Evolutionary conservation across 2,888 invertebrate species (phyloP), one percentile per base, ranked within the genome.

Genomic region (Phasia obesa): DNA sequence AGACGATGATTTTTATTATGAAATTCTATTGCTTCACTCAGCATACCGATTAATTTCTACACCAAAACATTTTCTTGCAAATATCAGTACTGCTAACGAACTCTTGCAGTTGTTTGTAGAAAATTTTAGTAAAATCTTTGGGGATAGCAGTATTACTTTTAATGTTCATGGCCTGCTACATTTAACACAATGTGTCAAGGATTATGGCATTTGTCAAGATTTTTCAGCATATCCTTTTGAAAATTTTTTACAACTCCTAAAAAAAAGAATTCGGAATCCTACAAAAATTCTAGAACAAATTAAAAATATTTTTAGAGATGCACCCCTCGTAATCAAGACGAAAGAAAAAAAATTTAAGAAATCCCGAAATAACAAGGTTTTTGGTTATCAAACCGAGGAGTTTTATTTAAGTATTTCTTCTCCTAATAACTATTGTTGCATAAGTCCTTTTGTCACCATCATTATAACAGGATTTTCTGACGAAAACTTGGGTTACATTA

Each of bases 1-100:
- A n/a, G 76, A 76, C 23, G 57, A 47, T 23, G 47, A 65, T 25
- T 23, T 67, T 17, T 75, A 65, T 47, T 55, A 75, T 27, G 49
- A 76, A 47, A 21, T 76, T 4, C 47, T 67, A 13, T 7, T 67
- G 9, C 31, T 69, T n/a, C 77, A 69, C 38, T 4, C 38, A n/a
- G 60, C 55, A 15, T 69, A 77, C 51, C 13, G 69, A 0, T 19
- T 62, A 17, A 2, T 75, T 3, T 65, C 65, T 15, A 27, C 35
- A 19, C 65, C 64, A 2, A 55, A 65, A 35, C 67, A 64, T 38
- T 77, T 19, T 69, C n/a, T 2, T 25, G 4, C 51, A 2, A 76
- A 67, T 38, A 15, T 69, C 53, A 25, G 15, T 17, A 49, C 27
- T 57, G 76, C 57, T 23, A 15, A 47, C 15, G 59, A 31, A 31